Base-by-base conservation (phyloP, 2,797 vertebrate genomes). In the Erethizon dorsatum region DNA sequence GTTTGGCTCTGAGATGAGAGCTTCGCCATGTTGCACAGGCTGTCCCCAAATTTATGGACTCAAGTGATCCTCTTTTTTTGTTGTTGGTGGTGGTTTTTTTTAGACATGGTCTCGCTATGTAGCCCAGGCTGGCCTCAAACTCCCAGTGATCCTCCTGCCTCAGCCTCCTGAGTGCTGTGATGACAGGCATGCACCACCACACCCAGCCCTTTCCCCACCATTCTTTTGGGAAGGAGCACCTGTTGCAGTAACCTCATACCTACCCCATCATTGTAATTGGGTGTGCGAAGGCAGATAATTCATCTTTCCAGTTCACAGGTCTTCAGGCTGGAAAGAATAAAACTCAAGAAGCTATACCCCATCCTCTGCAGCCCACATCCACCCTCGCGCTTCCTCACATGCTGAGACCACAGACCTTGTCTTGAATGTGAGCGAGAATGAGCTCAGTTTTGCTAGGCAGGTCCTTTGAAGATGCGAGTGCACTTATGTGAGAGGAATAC, bases 401-500 rank as follows among this genome's bases (percentile, higher is more conserved):
- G n/a, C 52, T 77, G 31, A 84, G 50, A 37, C 73, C 18, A 78
- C 50, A 41, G 50, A 67, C 12, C 92, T 24, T 22, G 45, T 45
- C 84, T 67, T 65, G 37, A 82, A 73, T 75, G 56, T 94, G 77
- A 87, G 75, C 45, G 85, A 18, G 87, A 41, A 88, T 54, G 15
- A 71, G n/a, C 71, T 96, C 69, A 61, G 33, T 88, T 88, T 93
- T 31, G 26, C 17, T 56, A 18, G 45, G 22, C 20, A 33, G 17
- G 37, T 83, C 41, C 41, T 79, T 86, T 61, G 71, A 95, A 77
- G 59, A 87, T 28, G 47, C 63, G 56, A 86, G 79, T 78, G 54
- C 24, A 37, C 90, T 89, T 78, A 50, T 69, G 18, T 67, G 65
- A 52, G 18, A 97, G 82, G 37, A 83, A 87, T 80, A 45, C 65